Evolutionary conservation across 2,888 invertebrate genomes (phyloP), one percentile per base, ranked within the genome.

Genomic region (Diloba caeruleocephala): DNA sequence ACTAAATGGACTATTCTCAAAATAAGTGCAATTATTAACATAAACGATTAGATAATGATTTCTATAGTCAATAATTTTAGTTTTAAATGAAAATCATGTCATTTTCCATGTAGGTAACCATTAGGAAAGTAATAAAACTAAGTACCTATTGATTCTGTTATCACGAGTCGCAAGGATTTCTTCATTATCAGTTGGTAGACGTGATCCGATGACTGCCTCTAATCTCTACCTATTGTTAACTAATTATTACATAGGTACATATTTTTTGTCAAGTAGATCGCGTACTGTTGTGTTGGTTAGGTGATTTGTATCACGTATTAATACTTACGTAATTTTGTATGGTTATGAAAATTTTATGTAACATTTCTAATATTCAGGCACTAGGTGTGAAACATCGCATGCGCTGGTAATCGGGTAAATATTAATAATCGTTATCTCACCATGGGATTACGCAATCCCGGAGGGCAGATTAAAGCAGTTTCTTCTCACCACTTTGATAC

Each of bases 171-270:
- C 82, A 81, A 85, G 84, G 84, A 78, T 86, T 80, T 78, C 73
- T 75, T 68, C 70, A 72, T 79, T 87, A 87, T 87, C 85, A 76
- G 66, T 49, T 29, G 41, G 76, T 63, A 77, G 79, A 86, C 84
- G 85, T 86, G 86, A 82, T 85, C 81, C 68, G 73, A 71, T 71
- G 71, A 15, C 37, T 58, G 62, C 45, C 61, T 63, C 56, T 67
- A 72, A 75, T 76, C 71, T 69, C 26, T 63, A 57, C 38, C 50
- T 64, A 64, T 64, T 68, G 71, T 55, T 73, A 71, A 54, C 61
- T 60, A 55, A 63, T 68, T 55, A 63, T 60, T 65, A 37, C 66
- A 51, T 66, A 61, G 59, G 55, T 65, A 37, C 66, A 51, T 66
- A 61, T 49, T 43, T 62, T 69, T 66, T 25, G 49, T 46, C 33